Conservation (phyloP, 2,888 invertebrate genomes). For the Lithophane socia region DNA sequence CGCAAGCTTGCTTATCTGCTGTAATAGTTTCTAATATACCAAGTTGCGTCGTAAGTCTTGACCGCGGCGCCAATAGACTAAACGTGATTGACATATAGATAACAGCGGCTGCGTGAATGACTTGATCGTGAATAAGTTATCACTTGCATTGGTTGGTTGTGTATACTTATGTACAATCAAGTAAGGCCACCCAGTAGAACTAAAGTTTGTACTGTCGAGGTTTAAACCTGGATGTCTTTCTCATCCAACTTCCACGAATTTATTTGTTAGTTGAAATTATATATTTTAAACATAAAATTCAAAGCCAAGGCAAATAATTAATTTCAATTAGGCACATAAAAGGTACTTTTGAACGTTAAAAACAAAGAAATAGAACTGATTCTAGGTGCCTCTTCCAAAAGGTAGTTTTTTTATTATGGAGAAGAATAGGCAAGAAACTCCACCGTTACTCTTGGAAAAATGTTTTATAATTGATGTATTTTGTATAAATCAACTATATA, state of each 20-base stretch:
- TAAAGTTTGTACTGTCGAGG: background rate
- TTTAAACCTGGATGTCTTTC: background rate
- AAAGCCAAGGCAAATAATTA: no score
- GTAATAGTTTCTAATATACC: constrained; percentile 35
- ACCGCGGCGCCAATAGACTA: constrained; percentile 47
- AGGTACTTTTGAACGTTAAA: no score
- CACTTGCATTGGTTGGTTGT: constrained; percentile 24
- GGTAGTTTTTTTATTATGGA: no score
- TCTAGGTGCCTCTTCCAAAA: no score
- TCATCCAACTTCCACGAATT: background rate
- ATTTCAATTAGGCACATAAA: no score
- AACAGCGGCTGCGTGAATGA: constrained; percentile 52
- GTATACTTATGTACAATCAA: constrained; percentile 7
- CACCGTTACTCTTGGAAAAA: no score
- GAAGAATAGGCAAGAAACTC: no score
- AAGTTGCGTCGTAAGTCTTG: constrained; percentile 39
- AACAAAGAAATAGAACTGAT: no score
- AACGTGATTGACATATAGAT: constrained; percentile 68
- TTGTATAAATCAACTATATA: no score
- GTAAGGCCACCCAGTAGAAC: constrained; percentile 49
- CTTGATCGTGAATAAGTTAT: constrained; percentile 60
- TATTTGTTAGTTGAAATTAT: background rate
- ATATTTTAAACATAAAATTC: background rate
- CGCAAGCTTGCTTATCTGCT: constrained; percentile 29
- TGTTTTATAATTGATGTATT: no score